Conservation (phyloP, 2,113 vertebrate species). For the Mus spicilegus region DNA sequence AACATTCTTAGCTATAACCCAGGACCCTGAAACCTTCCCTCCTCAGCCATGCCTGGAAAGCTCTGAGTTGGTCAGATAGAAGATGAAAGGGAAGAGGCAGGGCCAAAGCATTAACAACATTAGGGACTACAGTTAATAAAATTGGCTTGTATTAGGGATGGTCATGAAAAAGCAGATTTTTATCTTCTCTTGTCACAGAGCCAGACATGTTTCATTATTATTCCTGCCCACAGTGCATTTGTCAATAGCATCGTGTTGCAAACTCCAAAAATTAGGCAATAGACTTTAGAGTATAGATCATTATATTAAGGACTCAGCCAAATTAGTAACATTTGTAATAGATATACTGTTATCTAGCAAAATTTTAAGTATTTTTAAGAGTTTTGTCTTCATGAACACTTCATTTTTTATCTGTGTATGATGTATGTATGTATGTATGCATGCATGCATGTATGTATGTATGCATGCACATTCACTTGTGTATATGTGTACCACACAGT, state of each 20-base stretch:
- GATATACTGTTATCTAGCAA: neutral
- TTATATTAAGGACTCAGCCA: neutral
- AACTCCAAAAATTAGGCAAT: neutral
- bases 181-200: neutral
- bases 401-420: too few relatives aligned
- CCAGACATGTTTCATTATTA: neutral
- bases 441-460: neutral
- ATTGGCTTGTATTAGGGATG: neutral
- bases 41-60: neutral
- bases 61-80: neutral
- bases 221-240: neutral
- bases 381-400: neutral
- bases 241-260: neutral
- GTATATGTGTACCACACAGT: neutral
- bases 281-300: neutral
- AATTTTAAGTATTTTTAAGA: neutral
- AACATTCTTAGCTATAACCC: neutral
- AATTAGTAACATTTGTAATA: slow-evolving; percentile 3
- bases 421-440: neutral
- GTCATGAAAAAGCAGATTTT: neutral
- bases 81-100: neutral
- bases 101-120: neutral
- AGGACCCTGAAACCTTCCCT: neutral
- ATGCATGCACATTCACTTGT: neutral
- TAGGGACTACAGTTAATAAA: neutral